Percentiles rank a stretch among this genome's conserved stretches.
Conservation (phyloP, 2,888 invertebrate species). For the Cephus sareptanus region DNA sequence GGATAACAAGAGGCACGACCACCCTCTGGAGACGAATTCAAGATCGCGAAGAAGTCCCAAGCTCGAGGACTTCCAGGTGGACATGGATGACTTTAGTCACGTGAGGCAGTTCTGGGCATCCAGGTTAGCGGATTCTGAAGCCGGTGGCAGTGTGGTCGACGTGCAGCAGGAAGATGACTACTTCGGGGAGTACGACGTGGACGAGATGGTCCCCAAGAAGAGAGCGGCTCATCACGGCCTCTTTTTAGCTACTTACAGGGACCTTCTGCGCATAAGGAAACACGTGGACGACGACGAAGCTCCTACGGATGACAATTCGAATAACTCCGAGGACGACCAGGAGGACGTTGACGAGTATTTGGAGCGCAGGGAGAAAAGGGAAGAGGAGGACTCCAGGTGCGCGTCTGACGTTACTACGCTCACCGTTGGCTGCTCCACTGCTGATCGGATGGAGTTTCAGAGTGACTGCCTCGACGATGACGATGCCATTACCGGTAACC, state of each 20-base stretch:
- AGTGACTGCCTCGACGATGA: slow-evolving; percentile 78
- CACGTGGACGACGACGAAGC: slow-evolving; percentile 32
- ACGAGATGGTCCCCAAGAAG: slow-evolving; percentile 38
- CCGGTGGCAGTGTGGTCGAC: slow-evolving; percentile 6
- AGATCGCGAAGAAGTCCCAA: slow-evolving; percentile 39
- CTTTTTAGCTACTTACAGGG: slow-evolving; percentile 38
- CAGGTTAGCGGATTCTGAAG: slow-evolving; percentile 16
- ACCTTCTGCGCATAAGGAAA: slow-evolving; percentile 48
- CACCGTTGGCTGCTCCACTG: slow-evolving; percentile 80
- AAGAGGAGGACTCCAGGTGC: slow-evolving; percentile 53
- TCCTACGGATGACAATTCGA: slow-evolving; percentile 29
- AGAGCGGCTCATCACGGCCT: slow-evolving; percentile 31
- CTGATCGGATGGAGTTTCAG: slow-evolving; percentile 83
- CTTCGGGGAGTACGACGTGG: slow-evolving; percentile 53
- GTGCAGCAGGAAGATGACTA: slow-evolving; percentile 53
- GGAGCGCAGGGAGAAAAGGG: slow-evolving; percentile 36
- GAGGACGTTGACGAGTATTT: slow-evolving; percentile 21
- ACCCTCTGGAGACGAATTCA: slow-evolving; percentile 3
- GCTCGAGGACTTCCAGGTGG: slow-evolving; percentile 51
- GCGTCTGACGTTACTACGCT: slow-evolving; percentile 73
- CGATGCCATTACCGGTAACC: slow-evolving; percentile 76
- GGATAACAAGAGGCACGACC: not conserved
- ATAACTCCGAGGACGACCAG: slow-evolving; percentile 22
- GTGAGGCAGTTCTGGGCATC: slow-evolving; percentile 41
- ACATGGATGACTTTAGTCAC: slow-evolving; percentile 45